These are phyloP conservation scores for Meteorus colon DNA, from an alignment of 2,888 invertebrate species.

Conservation along the genomic window DNA sequence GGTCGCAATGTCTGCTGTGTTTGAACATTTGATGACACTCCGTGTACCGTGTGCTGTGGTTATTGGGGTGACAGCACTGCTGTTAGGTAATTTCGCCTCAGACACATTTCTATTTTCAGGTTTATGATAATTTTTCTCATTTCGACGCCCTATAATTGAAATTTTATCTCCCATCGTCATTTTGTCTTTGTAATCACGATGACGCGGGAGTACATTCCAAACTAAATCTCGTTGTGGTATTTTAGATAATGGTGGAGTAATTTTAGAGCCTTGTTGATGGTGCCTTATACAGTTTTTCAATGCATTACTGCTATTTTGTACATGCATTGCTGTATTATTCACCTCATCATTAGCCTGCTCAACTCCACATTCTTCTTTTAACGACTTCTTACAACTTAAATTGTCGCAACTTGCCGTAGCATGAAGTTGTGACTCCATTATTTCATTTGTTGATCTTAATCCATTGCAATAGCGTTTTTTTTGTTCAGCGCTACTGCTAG, in stretches of 20 bases:
- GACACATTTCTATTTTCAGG: not conserved
- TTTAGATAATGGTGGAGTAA: constrained; percentile 56
- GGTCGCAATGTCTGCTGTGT: constrained; percentile 56
- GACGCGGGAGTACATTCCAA: not conserved
- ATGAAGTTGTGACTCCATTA: constrained; percentile 57
- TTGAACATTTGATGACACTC: constrained; percentile 46
- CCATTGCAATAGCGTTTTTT: constrained; percentile 59
- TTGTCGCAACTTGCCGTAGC: constrained; percentile 66
- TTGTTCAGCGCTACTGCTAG: constrained; percentile 65
- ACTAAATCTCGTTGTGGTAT: constrained; percentile 59
- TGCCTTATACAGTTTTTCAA: constrained; percentile 49
- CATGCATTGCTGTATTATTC: constrained; percentile 60
- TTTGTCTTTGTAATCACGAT: not conserved
- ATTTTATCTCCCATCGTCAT: constrained; percentile 12
- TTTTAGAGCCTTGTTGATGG: constrained; percentile 14
- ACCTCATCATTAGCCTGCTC: constrained; percentile 57
- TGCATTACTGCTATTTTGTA: constrained; percentile 50
- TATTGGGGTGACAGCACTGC: not conserved
- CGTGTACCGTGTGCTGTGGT: constrained; percentile 33
- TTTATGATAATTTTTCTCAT: constrained; percentile 8
- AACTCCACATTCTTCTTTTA: constrained; percentile 51
- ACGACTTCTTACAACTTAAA: constrained; percentile 55
- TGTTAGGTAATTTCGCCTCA: constrained; percentile 14
- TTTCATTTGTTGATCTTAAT: constrained; percentile 59
- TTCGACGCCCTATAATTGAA: not conserved